Base-by-base conservation (phyloP, 2,888 invertebrate genomes). In the Calliopum simillimum region DNA sequence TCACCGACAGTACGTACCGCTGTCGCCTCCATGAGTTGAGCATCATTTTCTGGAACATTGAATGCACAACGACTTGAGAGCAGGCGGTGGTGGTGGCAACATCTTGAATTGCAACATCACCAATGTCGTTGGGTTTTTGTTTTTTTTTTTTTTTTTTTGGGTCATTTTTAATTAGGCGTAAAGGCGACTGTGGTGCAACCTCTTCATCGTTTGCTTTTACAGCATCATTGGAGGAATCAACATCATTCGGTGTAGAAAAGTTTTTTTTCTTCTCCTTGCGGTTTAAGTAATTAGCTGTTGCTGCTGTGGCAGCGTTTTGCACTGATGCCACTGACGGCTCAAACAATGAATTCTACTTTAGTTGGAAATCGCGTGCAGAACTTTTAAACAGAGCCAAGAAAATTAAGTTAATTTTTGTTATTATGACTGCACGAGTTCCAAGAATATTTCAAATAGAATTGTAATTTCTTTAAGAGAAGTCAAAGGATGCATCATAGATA, bases 161-260 rank as follows among this genome's bases (percentile, higher is more conserved):
- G 59, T 67, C 58, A 67, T 33, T 67, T 67, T 67, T 67, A 67
- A 67, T 67, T 67, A 67, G 59, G 67, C 67, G 47, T 67, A 21
- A 65, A 55, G 47, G 25, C 49, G 12, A 19, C 53, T 13, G 12
- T 41, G 19, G 44, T 41, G 53, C 49, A 13, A 16, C 16, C 47
- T 41, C 43, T 19, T 61, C 43, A 2, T 23, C 59, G 19, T n/a
- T 19, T 5, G 1, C 59, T 21, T 19, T 14, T 33, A 12, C 49
- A 12, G 41, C 64, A 33, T 33, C 19, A 16, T 16, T 4, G 19
- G 33, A 16, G 19, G 33, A 16, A 41, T 33, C 44, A 44, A 41
- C 16, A 19, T n/a, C 46, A 33, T 33, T 33, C 33, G 33, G 5
- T 33, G 33, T 33, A 33, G 8, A 43, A 67, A 67, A 58, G 49